Evolutionary conservation across 2,888 invertebrate species (phyloP).

Genomic region (Euclidia mi): DNA sequence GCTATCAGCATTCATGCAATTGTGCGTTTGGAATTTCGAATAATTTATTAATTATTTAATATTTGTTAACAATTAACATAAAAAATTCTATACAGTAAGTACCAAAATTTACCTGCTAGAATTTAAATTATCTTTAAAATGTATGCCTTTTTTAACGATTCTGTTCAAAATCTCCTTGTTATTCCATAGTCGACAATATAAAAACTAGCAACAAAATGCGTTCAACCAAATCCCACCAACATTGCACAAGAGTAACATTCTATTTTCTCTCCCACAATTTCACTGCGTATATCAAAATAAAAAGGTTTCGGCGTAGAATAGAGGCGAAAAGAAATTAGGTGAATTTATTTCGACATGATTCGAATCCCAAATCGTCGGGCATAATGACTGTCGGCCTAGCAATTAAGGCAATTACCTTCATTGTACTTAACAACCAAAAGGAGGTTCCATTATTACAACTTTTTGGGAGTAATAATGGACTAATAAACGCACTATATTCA

Average conservation of each 20-base stretch:
- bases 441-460: conserved; percentile 41
- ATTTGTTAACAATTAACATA: no score
- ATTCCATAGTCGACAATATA: no score
- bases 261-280: conserved; percentile 19
- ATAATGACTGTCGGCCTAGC: conserved; percentile 36
- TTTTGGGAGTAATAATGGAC: conserved; percentile 42
- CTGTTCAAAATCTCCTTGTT: no score
- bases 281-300: conserved; percentile 18
- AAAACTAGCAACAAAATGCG: no score
- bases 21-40: no score
- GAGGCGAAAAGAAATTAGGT: conserved; percentile 36
- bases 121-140: no score
- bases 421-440: conserved; percentile 51
- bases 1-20: no score
- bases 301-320: conserved; percentile 24
- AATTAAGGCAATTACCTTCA: conserved; percentile 50
- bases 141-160: no score
- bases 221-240: not conserved
- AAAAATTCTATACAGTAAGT: no score
- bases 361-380: conserved; percentile 36
- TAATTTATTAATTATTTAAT: no score
- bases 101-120: no score
- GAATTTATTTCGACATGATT: conserved; percentile 53
- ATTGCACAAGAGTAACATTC: not conserved
- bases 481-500: conserved; percentile 28